Percentiles rank a stretch among this genome's conserved stretches.
Conservation (phyloP, 2,797 vertebrate genomes). For the Eurystomus glaucurus region DNA sequence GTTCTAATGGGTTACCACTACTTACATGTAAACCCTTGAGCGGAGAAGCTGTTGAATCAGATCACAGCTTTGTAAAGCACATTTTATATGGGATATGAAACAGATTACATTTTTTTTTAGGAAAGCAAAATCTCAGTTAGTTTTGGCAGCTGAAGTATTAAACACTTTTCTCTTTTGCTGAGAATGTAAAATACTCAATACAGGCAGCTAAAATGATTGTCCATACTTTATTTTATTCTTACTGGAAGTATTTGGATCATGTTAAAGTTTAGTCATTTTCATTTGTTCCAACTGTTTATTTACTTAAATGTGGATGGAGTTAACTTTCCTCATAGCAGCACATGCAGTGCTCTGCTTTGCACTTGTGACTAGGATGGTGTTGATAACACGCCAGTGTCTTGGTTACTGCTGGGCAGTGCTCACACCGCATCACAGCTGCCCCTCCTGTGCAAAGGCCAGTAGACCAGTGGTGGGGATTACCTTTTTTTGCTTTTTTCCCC, state of each 20-base stretch:
- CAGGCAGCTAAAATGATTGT: not conserved
- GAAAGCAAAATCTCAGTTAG: not conserved
- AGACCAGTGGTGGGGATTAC: not conserved
- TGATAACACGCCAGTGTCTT: not conserved
- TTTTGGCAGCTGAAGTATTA: not conserved
- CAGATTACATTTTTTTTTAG: not conserved
- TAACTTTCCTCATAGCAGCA: not conserved
- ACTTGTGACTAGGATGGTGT: not conserved
- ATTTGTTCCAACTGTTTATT: not conserved
- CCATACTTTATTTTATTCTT: not conserved
- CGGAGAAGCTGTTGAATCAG: not conserved
- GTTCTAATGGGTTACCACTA: not conserved
- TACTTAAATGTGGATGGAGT: not conserved
- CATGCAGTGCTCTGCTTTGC: not conserved
- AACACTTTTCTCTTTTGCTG: not conserved
- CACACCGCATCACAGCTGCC: not conserved
- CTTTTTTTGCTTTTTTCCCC: not conserved
- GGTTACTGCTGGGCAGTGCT: not conserved
- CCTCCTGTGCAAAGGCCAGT: rapidly evolving
- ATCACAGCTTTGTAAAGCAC: not conserved
- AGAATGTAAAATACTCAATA: not conserved
- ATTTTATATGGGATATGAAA: not conserved
- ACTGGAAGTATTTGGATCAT: not conserved
- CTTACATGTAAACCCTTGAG: not conserved
- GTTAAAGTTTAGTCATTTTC: not conserved